Conservation (phyloP, 2,113 vertebrate genomes). For the Anser cygnoides region DNA sequence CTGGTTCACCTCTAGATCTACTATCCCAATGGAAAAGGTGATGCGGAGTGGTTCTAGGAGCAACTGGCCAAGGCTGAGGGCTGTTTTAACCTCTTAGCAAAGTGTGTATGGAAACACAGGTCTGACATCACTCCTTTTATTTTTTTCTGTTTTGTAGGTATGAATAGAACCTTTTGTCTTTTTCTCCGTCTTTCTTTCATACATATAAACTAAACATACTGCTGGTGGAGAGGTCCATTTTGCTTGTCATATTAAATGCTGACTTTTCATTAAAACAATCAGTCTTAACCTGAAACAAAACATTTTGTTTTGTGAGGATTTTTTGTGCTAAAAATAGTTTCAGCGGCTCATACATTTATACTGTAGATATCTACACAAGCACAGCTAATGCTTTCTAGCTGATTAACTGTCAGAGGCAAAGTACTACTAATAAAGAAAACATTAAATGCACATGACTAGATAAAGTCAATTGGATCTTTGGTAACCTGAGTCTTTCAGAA, state of each 20-base stretch:
- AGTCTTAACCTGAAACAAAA: background rate
- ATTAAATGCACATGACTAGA: background rate
- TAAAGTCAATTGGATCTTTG: background rate
- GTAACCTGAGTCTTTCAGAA: background rate
- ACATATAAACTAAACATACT: background rate
- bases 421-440: background rate
- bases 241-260: background rate
- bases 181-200: background rate
- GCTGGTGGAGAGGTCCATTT: background rate
- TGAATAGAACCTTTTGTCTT: background rate
- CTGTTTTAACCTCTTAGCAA: background rate
- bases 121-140: background rate
- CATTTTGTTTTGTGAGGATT: background rate
- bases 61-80: background rate
- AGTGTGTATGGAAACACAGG: background rate
- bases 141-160: background rate
- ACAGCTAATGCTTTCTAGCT: background rate
- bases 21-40: background rate
- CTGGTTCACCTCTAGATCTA: background rate
- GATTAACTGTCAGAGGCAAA: background rate
- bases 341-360: background rate
- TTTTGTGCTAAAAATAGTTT: background rate
- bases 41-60: accelerated
- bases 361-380: background rate
- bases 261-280: background rate